Conservation (phyloP, 2,113 vertebrate species). For the Pionites leucogaster region DNA sequence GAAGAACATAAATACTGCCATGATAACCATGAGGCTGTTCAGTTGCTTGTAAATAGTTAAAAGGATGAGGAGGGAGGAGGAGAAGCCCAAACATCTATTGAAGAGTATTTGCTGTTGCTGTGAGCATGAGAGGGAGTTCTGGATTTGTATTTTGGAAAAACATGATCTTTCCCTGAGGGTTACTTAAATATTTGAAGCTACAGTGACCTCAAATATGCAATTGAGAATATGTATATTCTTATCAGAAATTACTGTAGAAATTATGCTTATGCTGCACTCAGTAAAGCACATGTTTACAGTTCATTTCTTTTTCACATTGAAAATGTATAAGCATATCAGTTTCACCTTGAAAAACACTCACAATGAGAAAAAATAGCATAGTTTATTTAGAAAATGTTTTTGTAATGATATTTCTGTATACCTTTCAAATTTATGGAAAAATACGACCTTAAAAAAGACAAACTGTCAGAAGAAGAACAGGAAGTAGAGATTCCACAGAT, state of each 20-base stretch:
- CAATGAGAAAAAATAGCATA: not conserved
- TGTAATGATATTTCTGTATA: not conserved
- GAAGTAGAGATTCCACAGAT: not conserved
- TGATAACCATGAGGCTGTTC: not conserved
- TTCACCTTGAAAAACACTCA: conserved; percentile 24
- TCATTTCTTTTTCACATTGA: conserved; percentile 19
- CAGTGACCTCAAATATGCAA: conserved; percentile 13
- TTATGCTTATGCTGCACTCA: conserved; percentile 6
- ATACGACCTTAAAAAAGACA: conserved; percentile 1
- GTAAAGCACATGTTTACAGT: conserved; percentile 12
- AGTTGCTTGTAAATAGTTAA: not conserved
- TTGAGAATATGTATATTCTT: not conserved
- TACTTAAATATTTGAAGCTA: conserved; percentile 56
- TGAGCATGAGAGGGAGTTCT: not conserved
- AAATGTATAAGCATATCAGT: conserved; percentile 4
- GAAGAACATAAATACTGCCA: not conserved
- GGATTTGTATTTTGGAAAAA: conserved; percentile 31
- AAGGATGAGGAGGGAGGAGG: not conserved
- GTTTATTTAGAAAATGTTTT: not conserved
- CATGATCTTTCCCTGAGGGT: conserved; percentile 56
- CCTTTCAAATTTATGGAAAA: not conserved
- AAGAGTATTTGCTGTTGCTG: not conserved
- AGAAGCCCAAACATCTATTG: not conserved
- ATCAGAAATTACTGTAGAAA: not conserved
- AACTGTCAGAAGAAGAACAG: not conserved